These are phyloP conservation scores for Portunus trituberculatus DNA, from an alignment of 1,140 invertebrate genomes.

Conservation along the genomic window DNA sequence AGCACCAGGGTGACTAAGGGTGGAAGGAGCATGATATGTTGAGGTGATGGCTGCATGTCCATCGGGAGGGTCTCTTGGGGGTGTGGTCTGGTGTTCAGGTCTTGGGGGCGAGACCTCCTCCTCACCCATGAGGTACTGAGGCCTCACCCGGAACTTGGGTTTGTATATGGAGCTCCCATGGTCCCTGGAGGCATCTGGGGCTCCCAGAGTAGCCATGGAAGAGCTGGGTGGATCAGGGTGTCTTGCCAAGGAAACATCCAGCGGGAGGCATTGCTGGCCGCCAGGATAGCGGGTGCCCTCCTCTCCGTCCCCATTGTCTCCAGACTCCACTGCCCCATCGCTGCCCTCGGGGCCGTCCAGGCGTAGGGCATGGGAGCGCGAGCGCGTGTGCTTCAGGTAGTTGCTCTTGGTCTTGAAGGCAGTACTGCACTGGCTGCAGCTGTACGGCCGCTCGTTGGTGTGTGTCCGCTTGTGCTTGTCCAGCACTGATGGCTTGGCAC, in stretches of 20 bases:
- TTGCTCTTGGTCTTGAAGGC: slow-evolving; percentile 97
- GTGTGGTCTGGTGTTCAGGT: slow-evolving; percentile 53
- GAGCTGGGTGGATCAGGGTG: neutral
- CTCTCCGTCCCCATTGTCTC: slow-evolving; percentile 58
- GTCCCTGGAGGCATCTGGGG: slow-evolving; percentile 51
- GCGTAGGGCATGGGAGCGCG: slow-evolving; percentile 89
- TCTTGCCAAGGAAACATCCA: slow-evolving; percentile 54
- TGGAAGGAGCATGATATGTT: slow-evolving; percentile 67
- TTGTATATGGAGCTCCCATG: slow-evolving; percentile 84
- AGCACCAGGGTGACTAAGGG: slow-evolving; percentile 25
- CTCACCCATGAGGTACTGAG: slow-evolving; percentile 78
- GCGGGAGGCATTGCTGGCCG: slow-evolving; percentile 55
- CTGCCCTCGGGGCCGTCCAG: slow-evolving; percentile 78
- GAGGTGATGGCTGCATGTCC: slow-evolving; percentile 47
- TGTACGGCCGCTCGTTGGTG: slow-evolving; percentile 95
- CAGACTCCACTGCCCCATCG: slow-evolving; percentile 61
- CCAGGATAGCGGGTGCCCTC: slow-evolving; percentile 12
- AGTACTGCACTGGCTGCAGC: slow-evolving; percentile 92
- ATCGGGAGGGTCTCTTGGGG: slow-evolving; percentile 58
- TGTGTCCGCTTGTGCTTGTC: slow-evolving; percentile 96
- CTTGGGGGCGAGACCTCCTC: slow-evolving; percentile 50
- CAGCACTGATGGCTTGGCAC: slow-evolving; percentile 95
- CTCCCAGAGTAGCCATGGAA: neutral
- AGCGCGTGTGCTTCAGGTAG: slow-evolving; percentile 93
- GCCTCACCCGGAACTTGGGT: slow-evolving; percentile 87